Base-by-base conservation (phyloP, 2,113 vertebrate species). In the Ranitomeya imitator region DNA sequence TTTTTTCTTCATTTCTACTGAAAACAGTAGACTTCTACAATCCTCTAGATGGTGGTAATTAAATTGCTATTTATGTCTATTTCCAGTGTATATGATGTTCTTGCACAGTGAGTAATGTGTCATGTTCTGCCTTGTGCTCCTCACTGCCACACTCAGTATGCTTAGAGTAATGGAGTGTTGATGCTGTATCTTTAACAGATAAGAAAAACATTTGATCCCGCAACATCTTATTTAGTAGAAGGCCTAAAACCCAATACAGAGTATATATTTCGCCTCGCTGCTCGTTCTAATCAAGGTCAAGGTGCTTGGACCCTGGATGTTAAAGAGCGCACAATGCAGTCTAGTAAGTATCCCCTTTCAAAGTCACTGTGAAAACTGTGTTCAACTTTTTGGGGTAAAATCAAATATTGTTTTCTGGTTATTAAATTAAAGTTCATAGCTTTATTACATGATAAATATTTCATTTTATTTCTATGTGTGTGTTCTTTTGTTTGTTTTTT, bases 251-350 rank as follows among this genome's bases (percentile, higher is more conserved):
- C 98, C 84, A 97, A 99, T 94, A 97, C 97, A 37, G 96, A 97
- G 91, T 99, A 99, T 92, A 93, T 93, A 91, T 99, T 99, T 94
- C 96, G 97, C 65, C 94, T 99, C 95, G 97, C 98, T 7, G 98
- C 97, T 63, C 94, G 97, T 92, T 99, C 98, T 7, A 93, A 92
- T 52, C 97, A 97, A 93, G 98, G 98, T 93, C 96, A 98, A 37
- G 98, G 98, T 86, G 98, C 97, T 92, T 98, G 97, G 95, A 99
- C 98, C 93, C 96, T 97, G 90, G 96, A 96, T 91, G 95, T 99
- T 92, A 94, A 95, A 52, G 97, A 97, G 93, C 97, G 95, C 95
- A 99, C 98, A 88, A 95, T 97, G 91, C 98, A 99, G 97, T 97
- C 98, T 94, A 99, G 98, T 99, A 99, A 95, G 98, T 99, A 96